Evolutionary conservation across 2,797 vertebrate genomes (phyloP).

Genomic region (Halcyon smyrnensis): DNA sequence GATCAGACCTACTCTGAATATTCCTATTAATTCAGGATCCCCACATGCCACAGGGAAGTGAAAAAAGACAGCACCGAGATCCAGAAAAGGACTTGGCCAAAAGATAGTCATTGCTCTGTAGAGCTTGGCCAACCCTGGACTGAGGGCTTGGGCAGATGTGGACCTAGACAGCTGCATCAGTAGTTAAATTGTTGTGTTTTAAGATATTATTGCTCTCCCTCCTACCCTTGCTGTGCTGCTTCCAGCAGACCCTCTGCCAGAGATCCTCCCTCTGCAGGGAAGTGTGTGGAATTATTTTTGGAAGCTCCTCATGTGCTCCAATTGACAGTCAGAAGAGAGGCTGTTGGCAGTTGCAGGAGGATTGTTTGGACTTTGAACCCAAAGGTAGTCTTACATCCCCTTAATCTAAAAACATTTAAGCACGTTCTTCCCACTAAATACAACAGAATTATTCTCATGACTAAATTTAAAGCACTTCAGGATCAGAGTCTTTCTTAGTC

Average conservation of each 20-base stretch:
- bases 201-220: background rate
- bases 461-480: background rate
- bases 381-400: background rate
- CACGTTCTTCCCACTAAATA: background rate
- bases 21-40: background rate
- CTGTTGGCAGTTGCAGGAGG: background rate
- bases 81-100: background rate
- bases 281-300: background rate
- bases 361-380: background rate
- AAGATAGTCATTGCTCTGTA: background rate
- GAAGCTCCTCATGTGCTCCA: background rate
- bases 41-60: background rate
- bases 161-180: background rate
- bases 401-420: background rate
- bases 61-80: background rate
- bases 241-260: background rate
- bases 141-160: fast-evolving
- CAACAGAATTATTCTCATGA: background rate
- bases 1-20: slow-evolving; percentile 9
- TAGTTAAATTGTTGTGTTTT: background rate
- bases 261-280: background rate
- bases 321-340: background rate
- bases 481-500: background rate
- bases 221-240: background rate
- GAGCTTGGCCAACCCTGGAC: background rate